A percentile compares a stretch with the other conserved stretches of the same genome.
Evolutionary conservation across 2,888 invertebrate genomes (phyloP).

Genomic region (Eilema caniola): DNA sequence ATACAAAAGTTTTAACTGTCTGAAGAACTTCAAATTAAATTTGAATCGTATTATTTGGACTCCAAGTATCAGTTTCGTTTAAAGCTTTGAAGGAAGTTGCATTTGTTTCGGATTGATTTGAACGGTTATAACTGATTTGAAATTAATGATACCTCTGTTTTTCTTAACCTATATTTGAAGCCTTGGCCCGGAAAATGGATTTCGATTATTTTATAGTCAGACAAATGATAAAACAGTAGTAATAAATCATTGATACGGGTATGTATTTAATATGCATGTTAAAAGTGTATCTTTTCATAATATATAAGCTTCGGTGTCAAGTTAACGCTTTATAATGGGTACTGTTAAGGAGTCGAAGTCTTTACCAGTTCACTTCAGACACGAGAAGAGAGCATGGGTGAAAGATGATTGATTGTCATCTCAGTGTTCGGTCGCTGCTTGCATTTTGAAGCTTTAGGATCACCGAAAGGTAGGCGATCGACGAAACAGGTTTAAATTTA

Average conservation of each 20-base stretch:
- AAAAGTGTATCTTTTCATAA: neutral
- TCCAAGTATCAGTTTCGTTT: conserved; percentile 55
- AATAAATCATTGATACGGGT: conserved; percentile 10
- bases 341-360: neutral
- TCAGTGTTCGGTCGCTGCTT: too few species aligned
- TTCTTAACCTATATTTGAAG: conserved; percentile 70
- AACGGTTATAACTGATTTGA: conserved; percentile 69
- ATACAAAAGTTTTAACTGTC: conserved; percentile 81
- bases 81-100: conserved; percentile 58
- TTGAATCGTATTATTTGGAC: conserved; percentile 59
- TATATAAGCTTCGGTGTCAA: neutral
- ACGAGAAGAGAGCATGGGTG: too few species aligned
- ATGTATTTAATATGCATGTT: neutral
- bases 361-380: too few species aligned
- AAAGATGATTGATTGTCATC: too few species aligned
- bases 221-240: conserved; percentile 18
- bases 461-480: too few species aligned
- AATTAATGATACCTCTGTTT: conserved; percentile 72
- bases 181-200: conserved; percentile 66
- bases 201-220: conserved; percentile 38
- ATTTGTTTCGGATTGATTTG: conserved; percentile 70
- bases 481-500: too few species aligned
- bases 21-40: conserved; percentile 66
- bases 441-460: too few species aligned
- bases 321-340: neutral